These are phyloP conservation scores for Valencia hispanica DNA, from an alignment of 2,797 vertebrate species.

Conservation along the genomic window DNA sequence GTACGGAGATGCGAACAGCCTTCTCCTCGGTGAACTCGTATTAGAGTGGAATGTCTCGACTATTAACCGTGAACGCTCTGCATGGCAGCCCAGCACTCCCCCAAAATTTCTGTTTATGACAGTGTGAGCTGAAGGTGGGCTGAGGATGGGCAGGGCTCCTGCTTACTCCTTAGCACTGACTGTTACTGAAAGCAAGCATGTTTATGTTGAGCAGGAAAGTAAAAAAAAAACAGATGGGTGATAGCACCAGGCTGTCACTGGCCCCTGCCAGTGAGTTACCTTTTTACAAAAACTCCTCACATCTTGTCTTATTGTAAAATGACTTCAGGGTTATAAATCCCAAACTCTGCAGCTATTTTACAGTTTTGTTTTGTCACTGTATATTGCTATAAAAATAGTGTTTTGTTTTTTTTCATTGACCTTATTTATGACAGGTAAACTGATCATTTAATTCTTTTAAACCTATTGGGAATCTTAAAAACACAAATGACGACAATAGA, in stretches of 20 bases:
- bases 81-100: slow-evolving; percentile 59
- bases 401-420: not conserved
- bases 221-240: slow-evolving; percentile 79
- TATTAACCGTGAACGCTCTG: slow-evolving; percentile 65
- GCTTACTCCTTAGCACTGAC: slow-evolving; percentile 83
- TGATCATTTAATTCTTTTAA: not conserved
- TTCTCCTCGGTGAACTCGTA: slow-evolving; percentile 47
- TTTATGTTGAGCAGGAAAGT: slow-evolving; percentile 80
- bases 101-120: slow-evolving; percentile 73
- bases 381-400: not conserved
- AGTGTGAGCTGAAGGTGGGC: slow-evolving; percentile 67
- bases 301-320: slow-evolving; percentile 26
- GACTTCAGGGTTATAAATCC: not conserved
- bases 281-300: slow-evolving; percentile 40
- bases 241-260: slow-evolving; percentile 76
- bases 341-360: not conserved
- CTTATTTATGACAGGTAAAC: not conserved
- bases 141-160: slow-evolving; percentile 62
- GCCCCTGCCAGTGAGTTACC: slow-evolving; percentile 46
- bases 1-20: slow-evolving; percentile 40
- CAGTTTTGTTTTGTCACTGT: not conserved
- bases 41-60: slow-evolving; percentile 68
- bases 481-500: not conserved
- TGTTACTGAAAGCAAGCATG: slow-evolving; percentile 85
- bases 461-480: not conserved